A percentile compares a stretch with the other conserved stretches of the same genome.
These are phyloP conservation scores for Nixonia krombeini DNA, from an alignment of 1,140 invertebrate genomes.

Conservation along the genomic window DNA sequence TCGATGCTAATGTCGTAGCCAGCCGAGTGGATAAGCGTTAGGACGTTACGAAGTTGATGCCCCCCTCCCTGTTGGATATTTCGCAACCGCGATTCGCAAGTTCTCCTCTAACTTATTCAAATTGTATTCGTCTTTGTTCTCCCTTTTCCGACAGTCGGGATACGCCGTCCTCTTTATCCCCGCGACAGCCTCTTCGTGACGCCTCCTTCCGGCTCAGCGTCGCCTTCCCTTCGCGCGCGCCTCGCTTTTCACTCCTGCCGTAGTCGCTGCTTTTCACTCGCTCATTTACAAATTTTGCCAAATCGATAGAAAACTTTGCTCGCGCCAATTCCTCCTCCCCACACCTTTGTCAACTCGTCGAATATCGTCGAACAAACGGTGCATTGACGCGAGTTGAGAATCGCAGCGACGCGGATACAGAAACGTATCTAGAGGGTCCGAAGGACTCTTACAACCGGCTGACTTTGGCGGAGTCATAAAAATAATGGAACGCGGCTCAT, in stretches of 20 bases:
- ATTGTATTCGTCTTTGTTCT: constrained; percentile 47
- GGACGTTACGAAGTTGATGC: constrained; percentile 55
- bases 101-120: constrained; percentile 57
- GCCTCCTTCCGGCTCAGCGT: constrained; percentile 26
- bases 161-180: constrained; percentile 7
- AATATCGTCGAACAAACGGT: no score
- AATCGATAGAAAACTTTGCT: constrained; percentile 11
- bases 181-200: constrained; percentile 8
- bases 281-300: background rate
- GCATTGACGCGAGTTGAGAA: no score
- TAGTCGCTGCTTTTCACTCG: background rate
- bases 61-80: constrained; percentile 56
- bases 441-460: constrained; percentile 57
- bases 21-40: constrained; percentile 53
- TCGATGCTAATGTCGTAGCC: constrained; percentile 59
- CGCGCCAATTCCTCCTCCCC: no score
- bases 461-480: constrained; percentile 64
- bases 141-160: constrained; percentile 6
- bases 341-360: no score
- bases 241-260: background rate
- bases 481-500: constrained; percentile 62
- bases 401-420: constrained; percentile 38
- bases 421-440: constrained; percentile 54
- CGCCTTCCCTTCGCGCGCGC: background rate
- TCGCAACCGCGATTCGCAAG: constrained; percentile 45